These are phyloP conservation scores for Pan paniscus DNA, from an alignment of 2,113 vertebrate genomes.

Conservation along the genomic window DNA sequence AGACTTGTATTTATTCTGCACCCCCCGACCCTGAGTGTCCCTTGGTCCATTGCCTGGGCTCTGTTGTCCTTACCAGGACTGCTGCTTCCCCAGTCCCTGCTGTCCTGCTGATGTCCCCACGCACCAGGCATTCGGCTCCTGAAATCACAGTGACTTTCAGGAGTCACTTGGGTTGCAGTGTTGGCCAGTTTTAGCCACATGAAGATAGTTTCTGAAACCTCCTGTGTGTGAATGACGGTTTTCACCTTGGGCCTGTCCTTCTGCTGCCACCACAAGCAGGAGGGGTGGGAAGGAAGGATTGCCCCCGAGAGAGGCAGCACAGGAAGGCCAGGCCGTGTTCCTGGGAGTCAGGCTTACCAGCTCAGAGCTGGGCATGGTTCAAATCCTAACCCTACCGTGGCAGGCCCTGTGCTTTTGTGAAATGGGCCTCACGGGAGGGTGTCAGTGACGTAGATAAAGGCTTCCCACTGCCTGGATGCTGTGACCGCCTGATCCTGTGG, in stretches of 20 bases:
- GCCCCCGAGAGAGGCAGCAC: not conserved
- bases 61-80: not conserved
- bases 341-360: not conserved
- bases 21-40: too few species aligned
- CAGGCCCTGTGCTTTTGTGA: not conserved
- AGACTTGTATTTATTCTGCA: not conserved
- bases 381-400: not conserved
- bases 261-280: not conserved
- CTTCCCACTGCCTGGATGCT: not conserved
- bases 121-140: fast-evolving
- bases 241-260: not conserved
- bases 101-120: too few species aligned
- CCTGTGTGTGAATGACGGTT: not conserved
- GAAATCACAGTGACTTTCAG: not conserved
- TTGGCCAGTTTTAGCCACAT: not conserved
- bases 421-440: not conserved
- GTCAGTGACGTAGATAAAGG: not conserved
- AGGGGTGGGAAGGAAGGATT: not conserved
- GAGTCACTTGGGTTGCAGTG: not conserved
- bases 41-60: not conserved
- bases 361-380: not conserved
- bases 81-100: too few species aligned
- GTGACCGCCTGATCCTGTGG: not conserved
- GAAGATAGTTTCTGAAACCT: not conserved
- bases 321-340: not conserved